Conservation (phyloP, 2,888 invertebrate species). For the Empis stercorea region DNA sequence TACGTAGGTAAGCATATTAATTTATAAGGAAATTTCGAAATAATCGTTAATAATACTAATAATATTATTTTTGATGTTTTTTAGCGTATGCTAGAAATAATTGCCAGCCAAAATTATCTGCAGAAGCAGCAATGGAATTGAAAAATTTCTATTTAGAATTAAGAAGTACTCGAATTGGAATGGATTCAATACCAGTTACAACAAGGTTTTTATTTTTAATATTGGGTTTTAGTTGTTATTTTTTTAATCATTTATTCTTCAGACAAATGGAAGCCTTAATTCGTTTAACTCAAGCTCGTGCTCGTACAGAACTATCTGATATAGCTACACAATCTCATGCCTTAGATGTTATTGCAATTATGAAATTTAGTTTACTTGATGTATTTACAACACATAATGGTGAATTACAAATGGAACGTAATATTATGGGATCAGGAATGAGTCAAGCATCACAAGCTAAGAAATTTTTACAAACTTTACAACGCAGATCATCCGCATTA, state of each 20-base stretch:
- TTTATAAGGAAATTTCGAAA: too few species aligned
- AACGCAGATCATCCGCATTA: conserved; percentile 48
- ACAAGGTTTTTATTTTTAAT: conserved; percentile 33
- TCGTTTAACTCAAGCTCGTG: conserved; percentile 74
- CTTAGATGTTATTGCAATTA: conserved; percentile 70
- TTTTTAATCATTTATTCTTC: conserved; percentile 3
- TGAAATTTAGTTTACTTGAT: conserved; percentile 67
- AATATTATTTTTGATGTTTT: conserved; percentile 4
- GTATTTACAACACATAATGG: conserved; percentile 57
- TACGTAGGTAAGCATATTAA: conserved; percentile 66
- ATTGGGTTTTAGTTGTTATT: too few species aligned
- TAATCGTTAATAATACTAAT: too few species aligned
- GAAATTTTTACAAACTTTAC: conserved; percentile 56
- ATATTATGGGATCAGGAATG: conserved; percentile 54
- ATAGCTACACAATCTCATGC: conserved; percentile 71
- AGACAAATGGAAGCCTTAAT: conserved; percentile 83
- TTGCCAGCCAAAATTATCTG: conserved; percentile 64
- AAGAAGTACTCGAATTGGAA: conserved; percentile 50
- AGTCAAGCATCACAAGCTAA: conserved; percentile 58
- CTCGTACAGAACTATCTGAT: conserved; percentile 72
- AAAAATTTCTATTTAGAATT: conserved; percentile 72
- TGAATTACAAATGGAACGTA: conserved; percentile 40
- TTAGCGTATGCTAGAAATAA: conserved; percentile 74
- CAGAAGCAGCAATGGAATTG: conserved; percentile 55
- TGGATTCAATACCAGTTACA: conserved; percentile 67